Evolutionary conservation across 2,113 vertebrate genomes (phyloP).

Genomic region (Elephantulus edwardii): DNA sequence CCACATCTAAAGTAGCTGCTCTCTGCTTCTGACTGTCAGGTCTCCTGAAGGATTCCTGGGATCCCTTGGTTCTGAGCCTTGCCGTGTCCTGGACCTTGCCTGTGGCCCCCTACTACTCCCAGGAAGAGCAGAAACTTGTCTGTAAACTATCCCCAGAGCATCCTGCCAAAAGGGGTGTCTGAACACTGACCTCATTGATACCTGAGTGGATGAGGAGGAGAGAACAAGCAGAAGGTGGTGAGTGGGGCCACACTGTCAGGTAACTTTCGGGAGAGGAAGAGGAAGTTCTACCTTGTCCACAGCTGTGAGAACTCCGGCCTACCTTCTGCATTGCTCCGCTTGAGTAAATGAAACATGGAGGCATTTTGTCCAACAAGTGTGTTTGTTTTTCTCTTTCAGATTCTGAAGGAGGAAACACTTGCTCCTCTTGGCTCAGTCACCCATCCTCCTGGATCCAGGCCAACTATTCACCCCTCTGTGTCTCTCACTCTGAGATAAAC

Average conservation of each 20-base stretch:
- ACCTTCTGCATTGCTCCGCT: background rate
- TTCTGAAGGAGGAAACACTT: conserved; percentile 36
- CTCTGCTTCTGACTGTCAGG: background rate
- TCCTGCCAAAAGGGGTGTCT: fast-evolving
- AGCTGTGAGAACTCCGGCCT: background rate
- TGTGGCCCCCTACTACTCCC: background rate
- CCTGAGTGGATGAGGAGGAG: background rate
- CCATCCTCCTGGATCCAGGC: background rate
- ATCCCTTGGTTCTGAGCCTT: background rate
- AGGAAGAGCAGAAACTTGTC: background rate
- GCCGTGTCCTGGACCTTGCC: background rate
- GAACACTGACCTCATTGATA: background rate
- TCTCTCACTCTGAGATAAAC: background rate
- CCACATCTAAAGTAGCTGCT: background rate
- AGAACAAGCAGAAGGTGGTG: background rate
- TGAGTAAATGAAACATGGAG: background rate
- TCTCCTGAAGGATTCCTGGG: background rate
- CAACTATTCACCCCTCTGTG: background rate
- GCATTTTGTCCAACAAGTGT: background rate
- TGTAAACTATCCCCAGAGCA: background rate
- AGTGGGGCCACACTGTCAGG: background rate
- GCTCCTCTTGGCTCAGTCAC: background rate
- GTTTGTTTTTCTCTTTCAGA: conserved; percentile 41
- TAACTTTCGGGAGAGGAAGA: background rate
- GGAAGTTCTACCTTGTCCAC: background rate